phyloP scores from a whole-genome alignment of 2,888 invertebrate genomes.

The Nymphalis c-album region DNA sequence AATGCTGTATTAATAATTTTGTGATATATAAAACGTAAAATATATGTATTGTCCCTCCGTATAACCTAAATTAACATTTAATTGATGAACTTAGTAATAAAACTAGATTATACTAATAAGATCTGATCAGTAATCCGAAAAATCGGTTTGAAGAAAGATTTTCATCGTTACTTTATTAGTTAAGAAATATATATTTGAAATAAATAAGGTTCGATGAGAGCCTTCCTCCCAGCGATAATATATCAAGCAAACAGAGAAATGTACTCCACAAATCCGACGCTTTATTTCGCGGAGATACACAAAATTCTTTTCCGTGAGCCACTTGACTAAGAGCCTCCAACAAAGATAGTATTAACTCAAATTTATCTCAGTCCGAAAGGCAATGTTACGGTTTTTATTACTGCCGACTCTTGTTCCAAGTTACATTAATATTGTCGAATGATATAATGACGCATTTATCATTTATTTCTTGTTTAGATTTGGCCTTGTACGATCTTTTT shows the following conservation, averaged over 20 bases:
- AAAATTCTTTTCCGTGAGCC: slow-evolving; percentile 15
- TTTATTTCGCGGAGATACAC: slow-evolving; percentile 27
- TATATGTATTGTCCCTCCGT: too few species aligned
- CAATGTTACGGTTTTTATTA: slow-evolving; percentile 29
- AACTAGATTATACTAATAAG: too few species aligned
- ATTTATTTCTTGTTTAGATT: not conserved
- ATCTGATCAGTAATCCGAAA: too few species aligned
- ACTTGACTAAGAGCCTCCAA: slow-evolving; percentile 31
- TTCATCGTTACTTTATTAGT: not conserved
- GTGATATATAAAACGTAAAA: too few species aligned
- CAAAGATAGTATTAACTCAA: slow-evolving; percentile 28
- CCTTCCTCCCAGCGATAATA: not conserved
- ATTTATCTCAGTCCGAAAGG: slow-evolving; percentile 34
- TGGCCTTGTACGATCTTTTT: not conserved
- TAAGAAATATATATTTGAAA: not conserved
- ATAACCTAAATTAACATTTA: too few species aligned
- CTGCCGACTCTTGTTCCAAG: slow-evolving; percentile 22
- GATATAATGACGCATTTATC: slow-evolving; percentile 26
- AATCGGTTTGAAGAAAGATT: not conserved
- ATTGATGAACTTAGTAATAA: too few species aligned
- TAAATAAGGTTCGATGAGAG: slow-evolving; percentile 1
- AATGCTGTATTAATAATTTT: too few species aligned
- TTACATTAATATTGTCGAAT: slow-evolving; percentile 29
- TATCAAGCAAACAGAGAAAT: slow-evolving; percentile 12
- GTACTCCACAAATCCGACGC: slow-evolving; percentile 25